These are phyloP conservation scores for Eumaeus atala DNA, from an alignment of 1,140 invertebrate genomes.

Conservation along the genomic window DNA sequence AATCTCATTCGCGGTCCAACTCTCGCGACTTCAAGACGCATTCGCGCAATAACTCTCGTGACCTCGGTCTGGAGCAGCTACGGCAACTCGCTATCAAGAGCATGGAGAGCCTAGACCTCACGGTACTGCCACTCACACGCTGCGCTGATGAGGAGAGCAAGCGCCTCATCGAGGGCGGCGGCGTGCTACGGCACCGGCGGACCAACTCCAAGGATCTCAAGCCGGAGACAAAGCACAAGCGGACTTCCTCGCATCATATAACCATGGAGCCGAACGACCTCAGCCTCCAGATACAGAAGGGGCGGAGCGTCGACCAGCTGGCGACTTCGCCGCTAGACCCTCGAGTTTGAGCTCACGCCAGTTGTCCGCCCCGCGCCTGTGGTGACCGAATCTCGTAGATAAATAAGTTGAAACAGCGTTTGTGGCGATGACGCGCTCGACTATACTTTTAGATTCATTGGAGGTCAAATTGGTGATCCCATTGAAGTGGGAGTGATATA, in stretches of 20 bases:
- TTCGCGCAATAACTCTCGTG: constrained; percentile 55
- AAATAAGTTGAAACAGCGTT: constrained; percentile 6
- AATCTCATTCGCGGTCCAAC: constrained; percentile 50
- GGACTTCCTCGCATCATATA: constrained; percentile 67
- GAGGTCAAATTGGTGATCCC: not conserved
- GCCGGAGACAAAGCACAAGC: constrained; percentile 51
- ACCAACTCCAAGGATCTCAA: constrained; percentile 75
- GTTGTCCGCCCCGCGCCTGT: not conserved
- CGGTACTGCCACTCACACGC: constrained; percentile 50
- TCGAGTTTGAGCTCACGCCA: constrained; percentile 39
- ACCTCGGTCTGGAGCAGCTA: constrained; percentile 61
- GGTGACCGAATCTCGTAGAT: constrained; percentile 29
- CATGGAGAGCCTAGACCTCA: constrained; percentile 67
- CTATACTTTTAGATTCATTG: constrained; percentile 15
- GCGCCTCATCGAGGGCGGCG: constrained; percentile 63
- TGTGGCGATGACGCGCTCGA: constrained; percentile 1
- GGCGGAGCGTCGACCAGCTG: constrained; percentile 58
- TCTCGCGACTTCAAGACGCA: constrained; percentile 59
- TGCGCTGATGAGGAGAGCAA: constrained; percentile 67
- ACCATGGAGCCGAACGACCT: constrained; percentile 60
- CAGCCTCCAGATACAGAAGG: constrained; percentile 52
- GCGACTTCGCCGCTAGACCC: constrained; percentile 39
- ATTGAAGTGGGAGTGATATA: constrained; percentile 14
- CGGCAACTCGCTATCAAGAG: constrained; percentile 63
- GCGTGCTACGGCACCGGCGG: constrained; percentile 74